These are phyloP conservation scores for Carcina quercana DNA, from an alignment of 2,888 invertebrate species.

Conservation along the genomic window DNA sequence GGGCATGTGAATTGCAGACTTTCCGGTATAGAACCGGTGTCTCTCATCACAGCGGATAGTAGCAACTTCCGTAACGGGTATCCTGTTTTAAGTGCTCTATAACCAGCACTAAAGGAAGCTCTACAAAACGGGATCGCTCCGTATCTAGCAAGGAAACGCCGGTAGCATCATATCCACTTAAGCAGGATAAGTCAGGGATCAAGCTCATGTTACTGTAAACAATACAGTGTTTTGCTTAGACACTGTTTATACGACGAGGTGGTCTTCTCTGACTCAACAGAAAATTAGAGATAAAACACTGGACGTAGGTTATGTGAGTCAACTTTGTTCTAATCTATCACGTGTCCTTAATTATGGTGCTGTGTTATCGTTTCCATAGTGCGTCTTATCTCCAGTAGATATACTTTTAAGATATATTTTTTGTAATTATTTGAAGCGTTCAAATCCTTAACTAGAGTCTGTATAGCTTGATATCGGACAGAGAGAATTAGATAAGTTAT, in stretches of 20 bases:
- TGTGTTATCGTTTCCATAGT: slow-evolving; percentile 7
- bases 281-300: slow-evolving; percentile 14
- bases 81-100: slow-evolving; percentile 34
- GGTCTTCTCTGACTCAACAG: slow-evolving; percentile 34
- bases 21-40: not conserved
- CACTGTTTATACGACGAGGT: slow-evolving; percentile 31
- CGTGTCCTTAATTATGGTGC: slow-evolving; percentile 14
- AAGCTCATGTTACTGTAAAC: slow-evolving; percentile 41
- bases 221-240: slow-evolving; percentile 30
- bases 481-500: no score
- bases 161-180: slow-evolving; percentile 42
- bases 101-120: slow-evolving; percentile 60
- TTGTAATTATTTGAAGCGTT: no score
- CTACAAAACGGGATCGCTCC: slow-evolving; percentile 46
- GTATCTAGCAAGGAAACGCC: slow-evolving; percentile 62
- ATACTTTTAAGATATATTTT: no score
- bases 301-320: slow-evolving; percentile 13
- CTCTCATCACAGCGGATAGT: slow-evolving; percentile 13
- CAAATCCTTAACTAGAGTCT: no score
- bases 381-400: no score
- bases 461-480: no score
- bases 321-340: slow-evolving; percentile 9
- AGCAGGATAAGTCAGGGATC: slow-evolving; percentile 49
- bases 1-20: not conserved
- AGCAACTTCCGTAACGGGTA: slow-evolving; percentile 53